Percentiles rank a stretch among this genome's conserved stretches.
These are phyloP conservation scores for Calcarius lapponicus DNA, from an alignment of 2,797 vertebrate species.

Conservation along the genomic window DNA sequence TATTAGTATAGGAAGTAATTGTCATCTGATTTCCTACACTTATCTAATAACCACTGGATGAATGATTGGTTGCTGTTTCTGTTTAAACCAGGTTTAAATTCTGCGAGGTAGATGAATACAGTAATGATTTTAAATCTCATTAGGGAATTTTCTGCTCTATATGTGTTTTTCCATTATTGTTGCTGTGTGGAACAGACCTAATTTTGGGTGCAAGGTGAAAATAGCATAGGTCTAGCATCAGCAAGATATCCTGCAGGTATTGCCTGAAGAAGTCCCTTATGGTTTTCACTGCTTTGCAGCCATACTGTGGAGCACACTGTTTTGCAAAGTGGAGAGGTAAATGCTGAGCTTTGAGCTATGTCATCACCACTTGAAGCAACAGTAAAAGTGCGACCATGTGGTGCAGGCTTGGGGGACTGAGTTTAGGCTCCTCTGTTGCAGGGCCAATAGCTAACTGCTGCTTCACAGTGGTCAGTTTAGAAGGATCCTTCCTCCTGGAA, in stretches of 20 bases:
- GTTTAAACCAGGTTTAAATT: neutral
- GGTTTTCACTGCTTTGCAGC: neutral
- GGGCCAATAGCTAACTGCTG: neutral
- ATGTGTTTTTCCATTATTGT: neutral
- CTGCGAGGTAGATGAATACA: neutral
- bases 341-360: neutral
- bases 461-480: neutral
- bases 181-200: neutral
- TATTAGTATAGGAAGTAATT: neutral
- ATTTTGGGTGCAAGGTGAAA: neutral
- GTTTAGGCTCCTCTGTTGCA: neutral
- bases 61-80: neutral
- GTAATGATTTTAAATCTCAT: neutral
- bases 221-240: neutral
- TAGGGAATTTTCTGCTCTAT: neutral
- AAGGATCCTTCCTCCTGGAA: neutral
- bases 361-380: neutral
- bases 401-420: accelerated
- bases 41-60: neutral
- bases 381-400: neutral
- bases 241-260: neutral
- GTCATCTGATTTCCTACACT: constrained; percentile 13
- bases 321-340: neutral
- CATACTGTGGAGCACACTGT: neutral
- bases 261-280: neutral